These are phyloP conservation scores for Aphaenogaster ashmeadi DNA, from an alignment of 1,140 invertebrate genomes.

Conservation along the genomic window DNA sequence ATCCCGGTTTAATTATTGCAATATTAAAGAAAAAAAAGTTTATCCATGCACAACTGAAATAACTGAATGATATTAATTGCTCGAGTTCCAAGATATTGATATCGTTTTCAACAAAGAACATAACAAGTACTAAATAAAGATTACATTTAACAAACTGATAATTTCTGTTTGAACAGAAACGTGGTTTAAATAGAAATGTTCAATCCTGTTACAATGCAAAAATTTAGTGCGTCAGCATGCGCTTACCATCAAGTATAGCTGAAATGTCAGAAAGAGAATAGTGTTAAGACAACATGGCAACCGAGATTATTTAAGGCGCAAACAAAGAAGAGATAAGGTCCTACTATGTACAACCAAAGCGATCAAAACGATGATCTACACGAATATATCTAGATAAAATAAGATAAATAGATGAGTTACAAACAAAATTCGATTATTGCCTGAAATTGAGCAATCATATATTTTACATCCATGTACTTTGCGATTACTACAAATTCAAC, in stretches of 20 bases:
- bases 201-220: constrained; percentile 51
- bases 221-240: constrained; percentile 72
- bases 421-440: constrained; percentile 47
- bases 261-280: constrained; percentile 77
- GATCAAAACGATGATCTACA: constrained; percentile 30
- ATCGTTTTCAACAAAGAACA: constrained; percentile 28
- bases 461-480: constrained; percentile 45
- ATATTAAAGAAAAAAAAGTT: constrained; percentile 50
- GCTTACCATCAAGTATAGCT: constrained; percentile 79
- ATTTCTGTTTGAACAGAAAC: constrained; percentile 41
- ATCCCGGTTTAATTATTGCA: not conserved
- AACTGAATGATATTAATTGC: constrained; percentile 15
- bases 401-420: constrained; percentile 10
- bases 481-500: constrained; percentile 6
- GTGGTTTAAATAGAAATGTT: constrained; percentile 45
- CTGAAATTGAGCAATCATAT: constrained; percentile 58
- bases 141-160: not conserved
- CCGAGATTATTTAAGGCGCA: constrained; percentile 57
- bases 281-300: constrained; percentile 72
- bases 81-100: constrained; percentile 54
- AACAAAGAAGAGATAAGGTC: constrained; percentile 32
- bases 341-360: constrained; percentile 62
- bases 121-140: constrained; percentile 16
- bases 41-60: not conserved
- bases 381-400: constrained; percentile 18